phyloP scores from a whole-genome alignment of 2,888 invertebrate species.

The Chirona hameri region DNA sequence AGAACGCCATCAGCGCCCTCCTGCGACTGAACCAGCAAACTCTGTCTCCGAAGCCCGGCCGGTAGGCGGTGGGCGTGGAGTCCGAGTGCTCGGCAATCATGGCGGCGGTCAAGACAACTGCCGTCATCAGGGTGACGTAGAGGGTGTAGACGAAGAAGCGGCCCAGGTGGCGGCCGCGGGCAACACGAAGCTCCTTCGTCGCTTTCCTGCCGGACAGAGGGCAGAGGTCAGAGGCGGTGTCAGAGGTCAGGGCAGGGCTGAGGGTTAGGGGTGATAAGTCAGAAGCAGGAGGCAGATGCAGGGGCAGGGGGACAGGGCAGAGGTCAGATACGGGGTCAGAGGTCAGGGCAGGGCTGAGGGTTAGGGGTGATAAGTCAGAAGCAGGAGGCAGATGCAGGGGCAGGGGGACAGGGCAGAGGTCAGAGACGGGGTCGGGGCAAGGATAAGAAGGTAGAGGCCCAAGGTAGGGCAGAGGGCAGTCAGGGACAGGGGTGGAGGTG shows the following conservation, averaged over 20 bases:
- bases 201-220: conserved; percentile 44
- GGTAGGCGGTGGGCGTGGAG: conserved; percentile 42
- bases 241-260: not conserved
- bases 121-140: conserved; percentile 48
- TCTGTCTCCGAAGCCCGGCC: conserved; percentile 50
- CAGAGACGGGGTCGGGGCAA: too few relatives aligned
- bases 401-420: not conserved
- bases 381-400: not conserved
- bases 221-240: too few relatives aligned
- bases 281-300: too few relatives aligned
- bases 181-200: conserved; percentile 50
- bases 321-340: too few relatives aligned
- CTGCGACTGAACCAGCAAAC: conserved; percentile 54
- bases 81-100: conserved; percentile 44
- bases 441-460: too few relatives aligned
- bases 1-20: conserved; percentile 52
- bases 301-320: not conserved
- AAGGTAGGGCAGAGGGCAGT: too few relatives aligned
- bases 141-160: conserved; percentile 49
- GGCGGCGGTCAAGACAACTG: conserved; percentile 46
- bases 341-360: too few relatives aligned
- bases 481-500: too few relatives aligned
- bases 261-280: not conserved
- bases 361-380: not conserved
- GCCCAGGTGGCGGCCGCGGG: conserved; percentile 47